Evolutionary conservation across 2,797 vertebrate species (phyloP).

Genomic region (Brachyalestes nurse): DNA sequence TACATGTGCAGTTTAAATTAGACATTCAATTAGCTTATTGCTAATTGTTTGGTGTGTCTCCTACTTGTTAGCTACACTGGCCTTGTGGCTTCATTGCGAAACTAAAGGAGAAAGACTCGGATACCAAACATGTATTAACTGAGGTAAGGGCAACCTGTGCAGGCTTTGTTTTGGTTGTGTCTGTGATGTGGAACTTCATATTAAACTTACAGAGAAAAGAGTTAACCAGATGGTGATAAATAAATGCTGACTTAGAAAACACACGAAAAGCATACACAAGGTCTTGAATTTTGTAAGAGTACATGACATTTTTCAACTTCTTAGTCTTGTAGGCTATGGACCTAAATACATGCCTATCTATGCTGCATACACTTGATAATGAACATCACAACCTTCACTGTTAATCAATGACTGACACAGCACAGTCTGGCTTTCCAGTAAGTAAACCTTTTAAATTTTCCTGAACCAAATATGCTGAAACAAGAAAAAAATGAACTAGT

Average conservation of each 20-base stretch:
- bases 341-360: not conserved
- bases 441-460: too few relatives aligned
- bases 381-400: too few relatives aligned
- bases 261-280: not conserved
- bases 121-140: not conserved
- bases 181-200: not conserved
- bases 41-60: not conserved
- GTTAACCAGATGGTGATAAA: not conserved
- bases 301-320: not conserved
- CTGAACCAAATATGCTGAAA: not conserved
- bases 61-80: not conserved
- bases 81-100: not conserved
- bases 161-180: not conserved
- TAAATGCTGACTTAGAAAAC: not conserved
- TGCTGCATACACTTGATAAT: not conserved
- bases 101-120: not conserved
- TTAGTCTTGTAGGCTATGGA: not conserved
- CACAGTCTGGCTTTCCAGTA: not conserved
- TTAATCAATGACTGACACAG: not conserved
- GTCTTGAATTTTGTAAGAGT: not conserved
- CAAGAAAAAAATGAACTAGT: not conserved
- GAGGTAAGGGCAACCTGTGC: not conserved
- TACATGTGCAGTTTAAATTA: too few relatives aligned
- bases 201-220: not conserved
- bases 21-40: not conserved